Evolutionary conservation across 2,888 invertebrate species (phyloP), one percentile per base, ranked within the genome.

Genomic region (Heliconius charithonia): DNA sequence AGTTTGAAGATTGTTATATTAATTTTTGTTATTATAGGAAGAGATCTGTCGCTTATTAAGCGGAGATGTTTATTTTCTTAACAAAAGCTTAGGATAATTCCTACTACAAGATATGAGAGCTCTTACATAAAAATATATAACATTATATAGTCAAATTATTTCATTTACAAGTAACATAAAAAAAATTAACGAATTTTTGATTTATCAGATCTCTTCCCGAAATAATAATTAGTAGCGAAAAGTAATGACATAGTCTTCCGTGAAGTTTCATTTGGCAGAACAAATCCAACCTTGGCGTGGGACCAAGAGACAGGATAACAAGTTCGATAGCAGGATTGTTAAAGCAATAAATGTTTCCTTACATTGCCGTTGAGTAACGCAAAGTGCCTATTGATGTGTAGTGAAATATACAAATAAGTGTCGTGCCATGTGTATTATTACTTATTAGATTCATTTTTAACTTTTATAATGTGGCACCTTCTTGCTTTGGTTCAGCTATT

Each of bases 311-410:
- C 80, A 78, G 75, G 74, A 51, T 80, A 72, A 72, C 32, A 77
- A 78, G 62, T 67, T 69, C 51, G 76, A 79, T 77, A 75, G 76
- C 79, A 67, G 78, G 69, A 85, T 83, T 84, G 81, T 82, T 82
- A 83, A 81, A 86, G 88, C 85, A 86, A 86, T 86, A 83, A 85
- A 63, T 73, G 69, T 80, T 83, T 81, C 83, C 81, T 83, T 82
- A 86, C 84, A 86, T 85, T 83, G 82, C 85, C 81, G 85, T 81
- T 81, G 84, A 81, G 80, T 82, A 82, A 82, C 79, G 83, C 80
- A 78, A 91, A 91, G 92, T 92, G 92, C 92, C 92, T 92, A 86
- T 88, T 85, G 87, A 85, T 88, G 87, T 91, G 86, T 88, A 87
- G 86, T 84, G 76, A 84, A 82, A 82, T 83, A 84, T 84, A 84